phyloP scores from a whole-genome alignment of 2,888 invertebrate species.

The Trichacis sp. region DNA sequence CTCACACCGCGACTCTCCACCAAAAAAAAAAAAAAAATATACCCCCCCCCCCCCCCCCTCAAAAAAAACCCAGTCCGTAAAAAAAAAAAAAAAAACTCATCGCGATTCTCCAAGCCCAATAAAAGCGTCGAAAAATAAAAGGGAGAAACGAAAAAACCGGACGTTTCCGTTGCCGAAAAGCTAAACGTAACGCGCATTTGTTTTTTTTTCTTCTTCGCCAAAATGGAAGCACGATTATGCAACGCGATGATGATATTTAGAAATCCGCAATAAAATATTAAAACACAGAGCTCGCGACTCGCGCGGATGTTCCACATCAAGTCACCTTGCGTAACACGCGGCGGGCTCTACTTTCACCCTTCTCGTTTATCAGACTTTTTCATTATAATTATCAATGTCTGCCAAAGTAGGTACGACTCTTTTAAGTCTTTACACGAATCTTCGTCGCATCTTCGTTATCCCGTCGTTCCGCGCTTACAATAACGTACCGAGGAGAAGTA shows the following conservation, averaged over 20 bases:
- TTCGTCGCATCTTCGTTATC: constrained; percentile 2
- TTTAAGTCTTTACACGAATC: constrained; percentile 24
- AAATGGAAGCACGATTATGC: constrained; percentile 49
- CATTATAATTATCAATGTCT: constrained; percentile 58
- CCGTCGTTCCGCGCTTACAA: no score
- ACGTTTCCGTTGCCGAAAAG: no score
- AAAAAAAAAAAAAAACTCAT: no score
- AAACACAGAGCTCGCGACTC: constrained; percentile 24
- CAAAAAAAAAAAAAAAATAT: no score
- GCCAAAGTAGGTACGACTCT: constrained; percentile 63
- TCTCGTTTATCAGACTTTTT: constrained; percentile 35
- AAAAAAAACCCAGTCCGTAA: no score
- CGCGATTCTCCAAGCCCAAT: no score
- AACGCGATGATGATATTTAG: constrained; percentile 22
- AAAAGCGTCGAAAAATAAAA: no score
- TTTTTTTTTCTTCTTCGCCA: no score
- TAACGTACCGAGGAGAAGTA: constrained; percentile 11
- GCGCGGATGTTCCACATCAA: constrained; percentile 24
- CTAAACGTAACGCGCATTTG: no score
- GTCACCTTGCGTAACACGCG: constrained; percentile 22
- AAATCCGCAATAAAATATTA: constrained; percentile 26
- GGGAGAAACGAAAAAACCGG: no score
- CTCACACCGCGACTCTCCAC: no score
- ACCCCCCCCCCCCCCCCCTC: no score
- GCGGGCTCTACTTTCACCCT: constrained; percentile 19